These are phyloP conservation scores for Brachystomella parvula DNA, from an alignment of 1,140 invertebrate species.

Conservation along the genomic window DNA sequence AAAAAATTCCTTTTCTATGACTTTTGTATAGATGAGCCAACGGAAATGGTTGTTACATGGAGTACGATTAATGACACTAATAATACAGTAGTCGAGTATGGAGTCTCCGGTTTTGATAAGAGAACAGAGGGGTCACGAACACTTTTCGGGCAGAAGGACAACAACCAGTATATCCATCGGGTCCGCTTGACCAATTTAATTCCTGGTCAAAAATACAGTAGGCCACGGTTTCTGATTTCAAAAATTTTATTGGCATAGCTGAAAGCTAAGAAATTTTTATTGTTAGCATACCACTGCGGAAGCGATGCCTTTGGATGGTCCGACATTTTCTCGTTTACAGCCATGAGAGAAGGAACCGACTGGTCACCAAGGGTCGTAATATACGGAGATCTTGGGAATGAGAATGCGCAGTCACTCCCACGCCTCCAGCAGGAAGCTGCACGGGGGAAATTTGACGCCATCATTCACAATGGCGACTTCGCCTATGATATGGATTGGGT, in stretches of 20 bases:
- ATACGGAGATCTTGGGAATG: constrained; percentile 49
- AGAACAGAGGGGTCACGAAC: constrained; percentile 54
- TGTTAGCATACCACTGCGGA: constrained; percentile 71
- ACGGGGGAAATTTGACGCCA: constrained; percentile 46
- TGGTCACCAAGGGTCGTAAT: constrained; percentile 77
- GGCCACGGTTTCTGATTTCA: constrained; percentile 28
- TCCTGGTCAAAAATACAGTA: constrained; percentile 56
- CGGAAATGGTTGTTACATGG: constrained; percentile 80
- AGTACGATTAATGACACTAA: constrained; percentile 64
- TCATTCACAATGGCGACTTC: constrained; percentile 52
- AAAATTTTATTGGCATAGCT: constrained; percentile 10
- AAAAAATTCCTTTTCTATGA: constrained; percentile 21
- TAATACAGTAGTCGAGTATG: constrained; percentile 67
- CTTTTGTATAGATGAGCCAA: constrained; percentile 49
- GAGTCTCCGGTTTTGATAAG: constrained; percentile 51
- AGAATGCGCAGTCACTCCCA: constrained; percentile 41
- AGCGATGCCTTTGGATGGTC: constrained; percentile 67
- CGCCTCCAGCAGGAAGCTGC: constrained; percentile 45
- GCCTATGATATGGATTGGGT: constrained; percentile 49
- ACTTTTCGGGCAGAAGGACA: constrained; percentile 60
- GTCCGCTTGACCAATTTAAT: constrained; percentile 54
- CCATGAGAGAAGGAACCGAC: constrained; percentile 49
- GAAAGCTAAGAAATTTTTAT: neutral
- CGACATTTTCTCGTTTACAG: constrained; percentile 62
- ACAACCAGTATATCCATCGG: constrained; percentile 70